Evolutionary conservation across 2,888 invertebrate species (phyloP).

Genomic region (Torymus auratus): DNA sequence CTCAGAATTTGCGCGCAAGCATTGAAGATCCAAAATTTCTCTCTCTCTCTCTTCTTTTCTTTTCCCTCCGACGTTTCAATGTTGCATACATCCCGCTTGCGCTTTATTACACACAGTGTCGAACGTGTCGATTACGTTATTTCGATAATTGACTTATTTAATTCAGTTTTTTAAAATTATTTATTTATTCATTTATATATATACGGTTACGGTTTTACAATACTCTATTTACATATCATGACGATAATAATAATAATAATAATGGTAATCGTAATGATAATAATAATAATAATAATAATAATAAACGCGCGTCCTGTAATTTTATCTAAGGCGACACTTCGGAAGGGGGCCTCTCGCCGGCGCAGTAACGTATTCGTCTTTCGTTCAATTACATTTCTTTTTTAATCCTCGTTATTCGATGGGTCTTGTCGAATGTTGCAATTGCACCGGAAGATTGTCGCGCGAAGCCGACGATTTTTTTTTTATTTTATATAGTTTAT

Average conservation of each 20-base stretch:
- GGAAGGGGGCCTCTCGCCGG: slow-evolving; percentile 49
- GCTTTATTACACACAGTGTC: not conserved
- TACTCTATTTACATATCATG: slow-evolving; percentile 53
- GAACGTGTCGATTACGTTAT: slow-evolving; percentile 33
- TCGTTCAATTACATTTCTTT: slow-evolving; percentile 21
- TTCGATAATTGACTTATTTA: slow-evolving; percentile 60
- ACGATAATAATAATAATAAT: slow-evolving; percentile 19
- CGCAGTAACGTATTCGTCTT: slow-evolving; percentile 27
- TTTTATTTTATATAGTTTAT: slow-evolving; percentile 22
- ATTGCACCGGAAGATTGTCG: slow-evolving; percentile 50
- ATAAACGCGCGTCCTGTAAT: slow-evolving; percentile 55
- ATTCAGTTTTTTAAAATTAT: slow-evolving; percentile 51
- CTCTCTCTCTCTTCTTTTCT: not conserved
- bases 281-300: slow-evolving; percentile 23
- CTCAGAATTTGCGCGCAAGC: too few species aligned
- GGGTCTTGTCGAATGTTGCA: not conserved
- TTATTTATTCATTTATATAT: slow-evolving; percentile 1
- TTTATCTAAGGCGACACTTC: slow-evolving; percentile 58
- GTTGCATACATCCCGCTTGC: not conserved
- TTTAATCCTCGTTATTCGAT: slow-evolving; percentile 18
- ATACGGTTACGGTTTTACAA: slow-evolving; percentile 45
- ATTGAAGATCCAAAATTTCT: too few species aligned
- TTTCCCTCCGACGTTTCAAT: not conserved
- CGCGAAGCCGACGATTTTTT: slow-evolving; percentile 48
- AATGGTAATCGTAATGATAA: slow-evolving; percentile 30